Evolutionary conservation across 2,888 invertebrate genomes (phyloP), one percentile per base, ranked within the genome.

Genomic region (Dascillus cervinus): DNA sequence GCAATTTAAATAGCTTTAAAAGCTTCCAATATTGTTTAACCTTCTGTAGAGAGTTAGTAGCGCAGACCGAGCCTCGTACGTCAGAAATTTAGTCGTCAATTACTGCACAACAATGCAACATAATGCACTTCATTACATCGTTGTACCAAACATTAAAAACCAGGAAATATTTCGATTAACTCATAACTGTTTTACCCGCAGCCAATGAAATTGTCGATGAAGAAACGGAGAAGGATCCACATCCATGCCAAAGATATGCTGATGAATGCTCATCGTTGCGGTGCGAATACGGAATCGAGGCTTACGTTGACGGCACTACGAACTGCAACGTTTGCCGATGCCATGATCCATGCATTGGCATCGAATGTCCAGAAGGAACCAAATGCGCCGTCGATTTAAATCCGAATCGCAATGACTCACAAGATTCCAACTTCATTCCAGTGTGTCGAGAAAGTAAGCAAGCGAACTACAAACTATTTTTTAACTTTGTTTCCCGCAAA

Each of bases 1-100:
- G 90, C 53, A 89, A 86, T 66, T 74, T 73, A 55, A 92, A 92
- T 71, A 82, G 82, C 70, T 90, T 89, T 75, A 73, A 68, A 60
- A 75, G 79, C 32, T 77, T 75, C 65, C 74, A 78, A 51, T 72
- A 77, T 53, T 89, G 88, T 65, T 65, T 73, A 56, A 66, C 69
- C 43, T 72, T 69, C 60, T 82, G 82, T 63, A 53, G 47, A 47
- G 41, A 62, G 22, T 55, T 54, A 32, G 44, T 62, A 39, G 43
- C 50, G 22, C 41, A 44, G 34, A 53, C 56, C 11, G 51, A 52
- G 27, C 43, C 52, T 40, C 49, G 60, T 60, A 59, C 59, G 60
- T 57, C 33, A 12, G 11, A 10, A 4, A 13, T n/a, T n/a, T n/a
- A n/a, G n/a, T n/a, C n/a, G n/a, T 11, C 17, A 6, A 4, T 8